Percentiles rank a stretch among this genome's conserved stretches.
Evolutionary conservation across 2,797 vertebrate species (phyloP).

Genomic region (Limosa lapponica): DNA sequence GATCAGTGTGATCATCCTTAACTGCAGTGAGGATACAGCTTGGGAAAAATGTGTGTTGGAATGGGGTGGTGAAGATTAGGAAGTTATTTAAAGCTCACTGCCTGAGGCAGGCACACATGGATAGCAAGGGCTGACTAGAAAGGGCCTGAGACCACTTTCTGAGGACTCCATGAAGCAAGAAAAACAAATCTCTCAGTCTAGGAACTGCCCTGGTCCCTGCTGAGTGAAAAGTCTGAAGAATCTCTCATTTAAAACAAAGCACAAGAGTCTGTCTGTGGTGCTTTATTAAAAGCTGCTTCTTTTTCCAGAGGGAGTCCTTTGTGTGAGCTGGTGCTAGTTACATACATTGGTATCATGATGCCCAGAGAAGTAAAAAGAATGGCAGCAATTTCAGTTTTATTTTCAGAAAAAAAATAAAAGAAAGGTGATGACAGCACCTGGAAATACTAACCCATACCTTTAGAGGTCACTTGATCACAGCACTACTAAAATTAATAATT

Average conservation of each 20-base stretch:
- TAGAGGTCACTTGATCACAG: not conserved
- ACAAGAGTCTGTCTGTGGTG: not conserved
- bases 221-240: not conserved
- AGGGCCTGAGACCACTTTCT: not conserved
- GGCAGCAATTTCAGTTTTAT: not conserved
- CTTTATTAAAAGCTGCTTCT: not conserved
- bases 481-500: not conserved
- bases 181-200: not conserved
- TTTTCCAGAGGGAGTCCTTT: not conserved
- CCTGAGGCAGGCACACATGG: not conserved
- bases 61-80: not conserved
- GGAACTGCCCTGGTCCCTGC: not conserved
- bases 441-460: not conserved
- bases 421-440: not conserved
- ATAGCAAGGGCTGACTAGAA: not conserved
- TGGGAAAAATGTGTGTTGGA: not conserved
- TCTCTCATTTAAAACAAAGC: not conserved
- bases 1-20: not conserved
- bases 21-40: not conserved
- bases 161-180: not conserved
- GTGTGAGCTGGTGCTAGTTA: not conserved
- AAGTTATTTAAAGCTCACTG: constrained; percentile 9
- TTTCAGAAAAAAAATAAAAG: not conserved
- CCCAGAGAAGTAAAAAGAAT: not conserved
- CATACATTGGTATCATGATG: not conserved